phyloP scores from a whole-genome alignment of 2,113 vertebrate species.

The Sminthopsis crassicaudata region DNA sequence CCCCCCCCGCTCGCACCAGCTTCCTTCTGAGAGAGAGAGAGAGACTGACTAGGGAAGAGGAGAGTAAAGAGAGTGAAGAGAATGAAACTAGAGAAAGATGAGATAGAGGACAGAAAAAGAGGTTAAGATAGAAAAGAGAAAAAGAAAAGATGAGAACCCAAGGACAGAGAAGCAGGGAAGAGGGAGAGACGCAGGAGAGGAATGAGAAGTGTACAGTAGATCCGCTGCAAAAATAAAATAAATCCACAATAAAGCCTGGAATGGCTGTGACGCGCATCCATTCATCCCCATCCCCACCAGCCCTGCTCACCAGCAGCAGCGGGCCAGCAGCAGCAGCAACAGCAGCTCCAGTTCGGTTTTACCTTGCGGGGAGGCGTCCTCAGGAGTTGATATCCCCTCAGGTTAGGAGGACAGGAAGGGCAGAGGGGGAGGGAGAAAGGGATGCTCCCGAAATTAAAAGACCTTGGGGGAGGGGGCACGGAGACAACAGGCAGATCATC shows the following conservation, averaged over 20 bases:
- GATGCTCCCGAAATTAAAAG: constrained; percentile 84
- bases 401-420: constrained; percentile 76
- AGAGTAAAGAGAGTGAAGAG: neutral
- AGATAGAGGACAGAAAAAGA: neutral
- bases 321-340: neutral
- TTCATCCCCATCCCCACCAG: constrained; percentile 4
- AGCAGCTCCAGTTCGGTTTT: constrained; percentile 63
- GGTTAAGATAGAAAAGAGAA: neutral
- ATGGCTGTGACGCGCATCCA: constrained; percentile 65
- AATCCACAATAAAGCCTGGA: constrained; percentile 74
- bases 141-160: neutral
- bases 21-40: constrained; percentile 61
- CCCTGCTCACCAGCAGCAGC: neutral
- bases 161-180: constrained; percentile 40
- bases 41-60: too few relatives aligned
- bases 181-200: constrained; percentile 25
- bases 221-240: constrained; percentile 71
- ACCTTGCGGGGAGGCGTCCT: constrained; percentile 82
- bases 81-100: neutral
- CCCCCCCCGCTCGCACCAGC: constrained; percentile 60
- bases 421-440: constrained; percentile 78
- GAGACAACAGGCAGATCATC: constrained; percentile 72
- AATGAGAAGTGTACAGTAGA: constrained; percentile 69
- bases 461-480: constrained; percentile 77
- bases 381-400: constrained; percentile 81